Base-by-base conservation (phyloP, 2,888 invertebrate species). In the Drosophila mimetica region DNA sequence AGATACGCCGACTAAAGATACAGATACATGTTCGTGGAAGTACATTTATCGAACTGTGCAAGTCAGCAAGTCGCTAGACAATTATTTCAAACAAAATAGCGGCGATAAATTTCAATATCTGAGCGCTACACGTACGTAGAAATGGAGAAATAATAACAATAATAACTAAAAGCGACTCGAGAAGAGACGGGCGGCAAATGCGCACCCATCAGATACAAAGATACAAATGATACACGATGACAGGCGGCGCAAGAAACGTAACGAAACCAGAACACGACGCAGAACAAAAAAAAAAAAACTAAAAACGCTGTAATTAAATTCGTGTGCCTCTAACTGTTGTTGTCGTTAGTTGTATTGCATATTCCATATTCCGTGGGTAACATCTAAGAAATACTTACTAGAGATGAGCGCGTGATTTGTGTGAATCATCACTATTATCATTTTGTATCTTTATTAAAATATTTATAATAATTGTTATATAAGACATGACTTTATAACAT, bases 91-190 rank as follows among this genome's bases (percentile, higher is more conserved):
- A 77, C 86, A 77, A 80, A 80, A 86, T 80, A 87, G 86, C 79
- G 61, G 72, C 82, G 81, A 82, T 82, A 82, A 82, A 82, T 82
- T 82, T 82, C 81, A 82, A 82, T 82, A 82, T 78, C 82, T 81
- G 70, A 64, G 75, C 57, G 57, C 60, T 61, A 72, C 80, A 83
- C 85, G 81, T 86, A 55, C 59, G 69, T 81, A 72, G 70, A 85
- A 85, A 87, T 85, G 76, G 81, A 85, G 79, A 82, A 82, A 82
- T 82, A 82, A 87, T 82, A 82, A 87, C 86, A 82, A 82, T 85
- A 82, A 88, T 79, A 82, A 86, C 83, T 82, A 82, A 87, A 76
- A 88, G 71, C 72, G 59, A 69, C 83, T 78, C 54, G 63, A 70
- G 59, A 6, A 52, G 63, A 70, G 59, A 75, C 47, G 37, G 14